Evolutionary conservation across 2,888 invertebrate genomes (phyloP).

Genomic region (Trichacis sp.): DNA sequence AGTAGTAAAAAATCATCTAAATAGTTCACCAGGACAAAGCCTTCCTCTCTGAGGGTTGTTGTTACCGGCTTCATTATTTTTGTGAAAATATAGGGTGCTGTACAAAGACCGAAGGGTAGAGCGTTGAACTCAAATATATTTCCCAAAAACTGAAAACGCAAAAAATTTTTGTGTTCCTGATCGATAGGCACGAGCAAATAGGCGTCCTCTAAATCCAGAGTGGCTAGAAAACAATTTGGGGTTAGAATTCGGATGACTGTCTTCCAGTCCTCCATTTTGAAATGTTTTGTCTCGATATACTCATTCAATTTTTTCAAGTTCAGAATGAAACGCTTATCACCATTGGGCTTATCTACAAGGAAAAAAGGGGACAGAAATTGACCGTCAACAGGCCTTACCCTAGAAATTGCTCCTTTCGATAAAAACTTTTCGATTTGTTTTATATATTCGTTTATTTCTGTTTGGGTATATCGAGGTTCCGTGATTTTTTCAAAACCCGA

Average conservation of each 20-base stretch:
- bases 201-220: constrained; percentile 28
- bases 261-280: constrained; percentile 34
- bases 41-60: constrained; percentile 7
- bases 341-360: too few relatives aligned
- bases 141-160: constrained; percentile 26
- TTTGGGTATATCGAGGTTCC: too few relatives aligned
- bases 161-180: constrained; percentile 19
- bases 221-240: constrained; percentile 16
- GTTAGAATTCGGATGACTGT: constrained; percentile 16
- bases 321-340: constrained; percentile 17
- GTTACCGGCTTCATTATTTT: too few relatives aligned
- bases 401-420: too few relatives aligned
- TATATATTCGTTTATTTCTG: too few relatives aligned
- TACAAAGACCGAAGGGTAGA: too few relatives aligned
- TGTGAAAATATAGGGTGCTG: constrained; percentile 30
- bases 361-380: neutral
- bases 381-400: too few relatives aligned
- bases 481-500: too few relatives aligned
- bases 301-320: constrained; percentile 34
- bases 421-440: too few relatives aligned
- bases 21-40: too few relatives aligned
- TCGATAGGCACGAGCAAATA: constrained; percentile 26
- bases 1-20: constrained; percentile 36
- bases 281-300: constrained; percentile 25
- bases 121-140: constrained; percentile 30